These are phyloP conservation scores for Irena cyanogastra DNA, from an alignment of 2,113 vertebrate genomes.

Conservation along the genomic window DNA sequence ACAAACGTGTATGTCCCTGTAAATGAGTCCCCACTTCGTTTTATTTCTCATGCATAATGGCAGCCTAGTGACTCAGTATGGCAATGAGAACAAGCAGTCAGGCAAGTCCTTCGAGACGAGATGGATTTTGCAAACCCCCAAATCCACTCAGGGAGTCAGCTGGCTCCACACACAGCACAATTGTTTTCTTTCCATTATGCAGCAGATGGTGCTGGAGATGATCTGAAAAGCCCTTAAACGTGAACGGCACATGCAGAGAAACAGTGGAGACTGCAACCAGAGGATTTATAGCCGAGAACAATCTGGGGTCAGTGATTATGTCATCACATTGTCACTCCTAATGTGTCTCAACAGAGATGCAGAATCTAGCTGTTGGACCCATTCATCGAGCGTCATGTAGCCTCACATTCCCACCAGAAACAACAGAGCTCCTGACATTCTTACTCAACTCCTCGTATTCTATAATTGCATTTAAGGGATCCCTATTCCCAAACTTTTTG, in stretches of 20 bases:
- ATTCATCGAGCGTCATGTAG: background rate
- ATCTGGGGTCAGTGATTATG: constrained; percentile 17
- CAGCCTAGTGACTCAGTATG: background rate
- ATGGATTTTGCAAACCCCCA: background rate
- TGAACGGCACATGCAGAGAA: background rate
- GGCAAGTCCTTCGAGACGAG: background rate
- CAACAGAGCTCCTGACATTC: background rate
- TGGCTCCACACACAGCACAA: background rate
- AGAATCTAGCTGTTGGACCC: background rate
- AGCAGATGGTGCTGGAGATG: constrained; percentile 46
- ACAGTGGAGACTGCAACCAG: background rate
- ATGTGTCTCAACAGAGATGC: background rate
- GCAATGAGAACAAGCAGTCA: background rate
- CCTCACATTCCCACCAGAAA: background rate
- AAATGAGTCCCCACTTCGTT: background rate
- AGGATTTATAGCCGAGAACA: constrained; percentile 30
- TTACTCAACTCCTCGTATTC: background rate
- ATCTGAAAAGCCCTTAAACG: constrained; percentile 48
- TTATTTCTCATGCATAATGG: background rate
- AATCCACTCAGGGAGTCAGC: background rate
- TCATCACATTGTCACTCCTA: background rate
- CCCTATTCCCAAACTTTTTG: background rate
- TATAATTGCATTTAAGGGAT: background rate
- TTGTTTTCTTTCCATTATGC: constrained; percentile 12
- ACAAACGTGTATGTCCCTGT: rapidly evolving